Base-by-base conservation (phyloP, 2,888 invertebrate species). In the Rambutsinella grinnellia region DNA sequence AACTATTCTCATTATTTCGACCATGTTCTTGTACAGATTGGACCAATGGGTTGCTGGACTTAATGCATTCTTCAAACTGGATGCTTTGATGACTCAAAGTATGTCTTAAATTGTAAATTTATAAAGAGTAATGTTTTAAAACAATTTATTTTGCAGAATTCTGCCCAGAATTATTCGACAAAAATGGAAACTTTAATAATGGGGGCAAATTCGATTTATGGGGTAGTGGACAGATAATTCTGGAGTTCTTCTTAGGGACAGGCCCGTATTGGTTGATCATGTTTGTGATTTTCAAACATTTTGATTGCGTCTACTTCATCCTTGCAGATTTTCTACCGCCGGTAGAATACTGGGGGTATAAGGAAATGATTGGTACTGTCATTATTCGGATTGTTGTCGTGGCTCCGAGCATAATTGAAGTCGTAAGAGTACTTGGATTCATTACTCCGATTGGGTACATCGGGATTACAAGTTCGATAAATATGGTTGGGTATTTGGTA, bases 341-440 rank as follows among this genome's bases (percentile, higher is more conserved):
- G n/a, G 23, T 19, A 26, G 26, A 62, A 26, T 62, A 62, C 17
- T 49, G 62, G 19, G 24, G 17, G 26, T 8, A 26, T 23, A 17
- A 19, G 17, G 24, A 24, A 3, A 47, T 49, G 2, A 3, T 47
- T 1, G 8, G 24, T 10, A 17, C 26, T 3, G 10, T 44, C 10
- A 2, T 62, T 0, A 2, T 47, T 1, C 13, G 49, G 2, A 10
- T 46, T 1, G 13, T 62, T 2, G 2, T 47, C 2, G n/a, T 62
- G 2, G 17, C 49, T 3, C 62, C 62, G 5, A 62, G 62, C 13
- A 2, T 62, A 6, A 6, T 62, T 6, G 62, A 62, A 62, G 49
- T 62, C 2, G 6, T 49, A 6, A 5, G 62, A 21, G n/a, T 17
- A 3, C 6, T 62, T 10, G 10, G 13, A 1, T 49, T 6, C 49